These are phyloP conservation scores for Apamea sordens DNA, from an alignment of 2,888 invertebrate genomes.

Conservation along the genomic window DNA sequence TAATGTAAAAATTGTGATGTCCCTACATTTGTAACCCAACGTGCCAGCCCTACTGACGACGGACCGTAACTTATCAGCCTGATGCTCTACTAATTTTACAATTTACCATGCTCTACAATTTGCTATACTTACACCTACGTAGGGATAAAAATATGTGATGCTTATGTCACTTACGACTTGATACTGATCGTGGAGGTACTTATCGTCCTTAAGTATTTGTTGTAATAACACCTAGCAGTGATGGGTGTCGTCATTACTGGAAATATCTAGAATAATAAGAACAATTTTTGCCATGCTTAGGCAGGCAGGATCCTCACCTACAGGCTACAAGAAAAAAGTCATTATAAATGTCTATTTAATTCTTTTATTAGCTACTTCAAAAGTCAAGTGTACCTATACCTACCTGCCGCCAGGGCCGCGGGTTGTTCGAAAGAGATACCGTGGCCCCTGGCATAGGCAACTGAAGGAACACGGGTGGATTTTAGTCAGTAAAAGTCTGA, in stretches of 20 bases:
- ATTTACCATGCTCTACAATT: constrained; percentile 66
- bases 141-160: constrained; percentile 62
- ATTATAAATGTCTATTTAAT: not conserved
- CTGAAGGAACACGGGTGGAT: too few relatives aligned
- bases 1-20: not conserved
- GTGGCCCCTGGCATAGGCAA: too few relatives aligned
- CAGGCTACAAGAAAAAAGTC: not conserved
- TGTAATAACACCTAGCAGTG: constrained; percentile 18
- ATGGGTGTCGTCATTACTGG: constrained; percentile 13
- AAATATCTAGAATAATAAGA: not conserved
- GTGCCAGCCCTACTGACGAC: constrained; percentile 47
- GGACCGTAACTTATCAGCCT: constrained; percentile 59
- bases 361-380: not conserved
- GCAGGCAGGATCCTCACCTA: not conserved
- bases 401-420: too few relatives aligned
- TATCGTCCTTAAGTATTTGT: constrained; percentile 29
- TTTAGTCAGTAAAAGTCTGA: too few relatives aligned
- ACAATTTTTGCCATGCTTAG: not conserved
- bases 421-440: too few relatives aligned
- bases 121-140: constrained; percentile 62
- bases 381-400: not conserved
- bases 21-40: not conserved
- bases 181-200: constrained; percentile 32
- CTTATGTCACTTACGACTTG: constrained; percentile 45
- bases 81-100: constrained; percentile 67